phyloP scores from a whole-genome alignment of 2,888 invertebrate species.

The Vanessa cardui region DNA sequence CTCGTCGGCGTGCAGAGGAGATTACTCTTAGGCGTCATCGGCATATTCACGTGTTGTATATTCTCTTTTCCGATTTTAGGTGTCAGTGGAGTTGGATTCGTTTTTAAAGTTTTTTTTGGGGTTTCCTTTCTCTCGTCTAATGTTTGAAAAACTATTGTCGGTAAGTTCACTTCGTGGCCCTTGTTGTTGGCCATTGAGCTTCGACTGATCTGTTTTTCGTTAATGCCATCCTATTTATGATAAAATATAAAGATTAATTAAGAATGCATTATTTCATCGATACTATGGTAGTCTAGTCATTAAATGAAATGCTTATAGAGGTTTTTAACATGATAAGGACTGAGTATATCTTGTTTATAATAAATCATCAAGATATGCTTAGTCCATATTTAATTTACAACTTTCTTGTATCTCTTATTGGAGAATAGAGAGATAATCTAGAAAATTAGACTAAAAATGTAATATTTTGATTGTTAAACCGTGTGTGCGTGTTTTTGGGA shows the following conservation, averaged over 20 bases:
- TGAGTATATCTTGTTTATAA: too few relatives aligned
- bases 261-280: too few relatives aligned
- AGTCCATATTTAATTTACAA: too few relatives aligned
- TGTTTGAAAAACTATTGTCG: constrained; percentile 48
- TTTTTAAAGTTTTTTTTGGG: constrained; percentile 62
- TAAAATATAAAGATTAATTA: constrained; percentile 9
- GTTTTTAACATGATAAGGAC: too few relatives aligned
- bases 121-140: constrained; percentile 50
- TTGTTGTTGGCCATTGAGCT: constrained; percentile 75
- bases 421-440: too few relatives aligned
- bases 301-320: too few relatives aligned
- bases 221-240: constrained; percentile 75
- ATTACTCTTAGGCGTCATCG: constrained; percentile 61
- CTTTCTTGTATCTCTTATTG: too few relatives aligned
- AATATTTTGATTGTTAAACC: too few relatives aligned
- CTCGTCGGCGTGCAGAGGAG: constrained; percentile 65
- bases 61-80: constrained; percentile 73
- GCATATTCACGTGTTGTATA: constrained; percentile 53
- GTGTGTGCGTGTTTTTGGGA: too few relatives aligned
- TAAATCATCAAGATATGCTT: too few relatives aligned
- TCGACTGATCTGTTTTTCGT: constrained; percentile 76
- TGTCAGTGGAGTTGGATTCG: constrained; percentile 55
- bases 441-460: too few relatives aligned
- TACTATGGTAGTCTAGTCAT: too few relatives aligned
- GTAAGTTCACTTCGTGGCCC: constrained; percentile 46